Evolutionary conservation across 2,113 vertebrate genomes (phyloP), one percentile per base, ranked within the genome.

Genomic region (Crocuta crocuta): DNA sequence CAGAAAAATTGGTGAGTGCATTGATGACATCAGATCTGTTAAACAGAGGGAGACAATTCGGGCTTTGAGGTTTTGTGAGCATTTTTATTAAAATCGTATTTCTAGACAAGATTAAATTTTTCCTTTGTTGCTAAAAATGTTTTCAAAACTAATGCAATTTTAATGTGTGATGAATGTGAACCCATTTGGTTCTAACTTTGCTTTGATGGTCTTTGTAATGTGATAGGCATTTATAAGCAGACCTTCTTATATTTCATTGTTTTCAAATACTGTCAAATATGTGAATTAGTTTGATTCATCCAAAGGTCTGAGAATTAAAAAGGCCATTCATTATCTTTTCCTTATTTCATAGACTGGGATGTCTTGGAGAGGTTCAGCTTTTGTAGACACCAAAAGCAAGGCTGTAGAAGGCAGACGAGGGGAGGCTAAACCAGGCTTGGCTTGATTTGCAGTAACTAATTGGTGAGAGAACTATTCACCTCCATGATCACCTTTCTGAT

Each of bases 71-170:
- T 70, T 71, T 92, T 89, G 13, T 85, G 43, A 76, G 10, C 24
- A 53, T 92, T 91, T 83, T 66, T 88, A 43, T 55, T 96, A 87
- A 97, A 96, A 91, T 82, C 78, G 23, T 78, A 95, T 58, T 80
- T 84, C 89, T 94, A 80, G n/a, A 80, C 4, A 10, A 26, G 10
- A 58, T 12, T 86, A 89, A 71, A 88, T 66, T 76, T 61, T 23
- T 61, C 55, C 8, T 81, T 86, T 91, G 63, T 63, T 53, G 35
- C 31, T 81, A 83, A 94, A 84, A 84, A 63, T 48, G 55, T 70
- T 88, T 95, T 76, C 50, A n/a, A 50, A 93, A 93, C 53, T 19
- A 79, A 68, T 82, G 43, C 33, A 86, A 17, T 91, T 81, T 76
- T 91, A 31, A 63, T 65, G 33, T 94, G 9, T 66, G 61, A 48